A percentile compares a stretch with the other conserved stretches of the same genome.
These are phyloP conservation scores for Drosophila multiciliata DNA, from an alignment of 2,888 invertebrate genomes.

Conservation along the genomic window DNA sequence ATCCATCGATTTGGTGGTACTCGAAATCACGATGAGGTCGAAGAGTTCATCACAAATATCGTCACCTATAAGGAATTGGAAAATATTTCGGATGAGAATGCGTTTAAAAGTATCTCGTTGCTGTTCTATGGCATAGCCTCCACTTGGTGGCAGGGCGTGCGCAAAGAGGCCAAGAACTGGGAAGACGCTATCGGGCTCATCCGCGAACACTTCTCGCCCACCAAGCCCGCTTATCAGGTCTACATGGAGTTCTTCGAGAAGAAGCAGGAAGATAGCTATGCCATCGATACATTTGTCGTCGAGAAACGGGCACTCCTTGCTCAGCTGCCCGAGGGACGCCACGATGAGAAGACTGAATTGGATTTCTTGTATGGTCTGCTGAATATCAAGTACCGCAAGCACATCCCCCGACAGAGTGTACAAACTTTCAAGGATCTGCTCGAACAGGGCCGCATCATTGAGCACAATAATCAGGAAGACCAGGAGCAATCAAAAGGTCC, in stretches of 20 bases:
- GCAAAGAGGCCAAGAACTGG: constrained; percentile 82
- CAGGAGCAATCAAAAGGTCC: constrained; percentile 44
- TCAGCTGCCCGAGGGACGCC: constrained; percentile 81
- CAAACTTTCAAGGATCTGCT: constrained; percentile 79
- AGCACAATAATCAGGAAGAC: constrained; percentile 76
- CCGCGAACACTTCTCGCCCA: constrained; percentile 82
- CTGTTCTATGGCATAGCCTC: constrained; percentile 78
- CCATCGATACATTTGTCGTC: constrained; percentile 81
- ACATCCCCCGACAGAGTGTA: constrained; percentile 77
- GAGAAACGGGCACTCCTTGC: constrained; percentile 82
- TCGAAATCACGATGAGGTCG: constrained; percentile 81
- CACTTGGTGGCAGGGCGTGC: constrained; percentile 83
- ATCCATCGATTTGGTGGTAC: constrained; percentile 70
- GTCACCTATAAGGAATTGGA: constrained; percentile 82
- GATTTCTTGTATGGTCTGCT: constrained; percentile 82
- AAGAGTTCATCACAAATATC: constrained; percentile 80
- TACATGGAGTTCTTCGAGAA: constrained; percentile 82
- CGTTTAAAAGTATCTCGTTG: constrained; percentile 80
- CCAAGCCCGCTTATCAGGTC: constrained; percentile 82
- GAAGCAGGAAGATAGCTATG: constrained; percentile 67
- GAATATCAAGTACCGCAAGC: constrained; percentile 80
- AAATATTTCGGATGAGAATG: constrained; percentile 79
- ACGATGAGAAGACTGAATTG: constrained; percentile 80
- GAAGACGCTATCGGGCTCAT: constrained; percentile 77
- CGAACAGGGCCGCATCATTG: constrained; percentile 81